phyloP scores from a whole-genome alignment of 2,888 invertebrate species.

The Metopia argyrocephala region DNA sequence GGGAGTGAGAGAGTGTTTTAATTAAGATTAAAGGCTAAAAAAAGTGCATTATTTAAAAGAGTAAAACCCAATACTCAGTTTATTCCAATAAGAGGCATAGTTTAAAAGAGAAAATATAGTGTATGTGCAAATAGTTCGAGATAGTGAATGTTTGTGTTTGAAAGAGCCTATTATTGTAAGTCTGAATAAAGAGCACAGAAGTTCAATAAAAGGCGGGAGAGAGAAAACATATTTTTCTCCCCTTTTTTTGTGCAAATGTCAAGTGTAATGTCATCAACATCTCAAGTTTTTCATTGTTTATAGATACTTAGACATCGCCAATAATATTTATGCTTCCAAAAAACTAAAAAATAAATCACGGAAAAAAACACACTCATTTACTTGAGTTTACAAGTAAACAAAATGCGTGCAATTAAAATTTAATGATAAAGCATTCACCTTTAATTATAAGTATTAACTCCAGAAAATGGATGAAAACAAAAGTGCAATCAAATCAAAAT shows the following conservation, averaged over 20 bases:
- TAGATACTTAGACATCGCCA: conserved; percentile 50
- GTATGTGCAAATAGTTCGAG: conserved; percentile 8
- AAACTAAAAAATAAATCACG: neutral
- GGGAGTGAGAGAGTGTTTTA: neutral
- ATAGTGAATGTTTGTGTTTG: conserved; percentile 4
- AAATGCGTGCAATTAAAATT: conserved; percentile 27
- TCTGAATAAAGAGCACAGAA: conserved; percentile 21
- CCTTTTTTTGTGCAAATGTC: conserved; percentile 72
- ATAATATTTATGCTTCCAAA: conserved; percentile 40
- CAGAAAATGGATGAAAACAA: no score
- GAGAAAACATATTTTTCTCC: conserved; percentile 47
- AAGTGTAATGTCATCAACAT: conserved; percentile 77
- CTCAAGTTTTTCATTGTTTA: conserved; percentile 65
- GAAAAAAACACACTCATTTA: neutral
- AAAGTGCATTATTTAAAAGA: conserved; percentile 48
- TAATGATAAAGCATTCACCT: conserved; percentile 5
- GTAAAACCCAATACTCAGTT: no score
- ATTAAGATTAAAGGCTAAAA: neutral
- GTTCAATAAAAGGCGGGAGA: conserved; percentile 58
- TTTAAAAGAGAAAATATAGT: neutral
- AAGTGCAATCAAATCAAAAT: neutral
- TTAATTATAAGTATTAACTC: no score
- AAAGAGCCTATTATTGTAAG: conserved; percentile 12
- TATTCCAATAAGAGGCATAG: no score
- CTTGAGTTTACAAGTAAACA: neutral